phyloP scores from a whole-genome alignment of 2,113 vertebrate genomes.

The Ageneiosus marmoratus region DNA sequence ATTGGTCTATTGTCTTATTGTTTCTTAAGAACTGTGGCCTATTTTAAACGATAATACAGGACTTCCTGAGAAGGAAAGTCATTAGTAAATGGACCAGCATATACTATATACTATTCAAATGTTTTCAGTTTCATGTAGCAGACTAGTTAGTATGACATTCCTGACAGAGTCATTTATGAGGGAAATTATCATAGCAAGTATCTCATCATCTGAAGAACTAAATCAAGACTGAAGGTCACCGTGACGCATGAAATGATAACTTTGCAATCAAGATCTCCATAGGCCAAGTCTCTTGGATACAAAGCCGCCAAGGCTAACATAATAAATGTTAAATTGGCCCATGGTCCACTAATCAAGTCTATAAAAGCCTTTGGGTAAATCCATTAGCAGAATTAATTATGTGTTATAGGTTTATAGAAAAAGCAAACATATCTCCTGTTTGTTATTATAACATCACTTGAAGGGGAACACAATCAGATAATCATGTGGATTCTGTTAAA shows the following conservation, averaged over 20 bases:
- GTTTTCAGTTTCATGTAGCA: background rate
- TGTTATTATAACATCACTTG: constrained; percentile 57
- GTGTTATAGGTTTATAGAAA: constrained; percentile 61
- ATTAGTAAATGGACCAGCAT: constrained; percentile 37
- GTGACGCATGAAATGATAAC: constrained; percentile 39
- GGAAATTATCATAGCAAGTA: constrained; percentile 26
- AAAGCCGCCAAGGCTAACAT: constrained; percentile 36
- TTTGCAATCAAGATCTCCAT: constrained; percentile 35
- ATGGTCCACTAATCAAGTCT: constrained; percentile 62
- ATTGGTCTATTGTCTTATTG: constrained; percentile 70
- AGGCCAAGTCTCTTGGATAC: constrained; percentile 30
- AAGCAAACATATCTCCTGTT: constrained; percentile 43
- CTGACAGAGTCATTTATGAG: constrained; percentile 8
- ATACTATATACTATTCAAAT: constrained; percentile 16
- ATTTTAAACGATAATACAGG: constrained; percentile 63
- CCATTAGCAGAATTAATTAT: constrained; percentile 71
- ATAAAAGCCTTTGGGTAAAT: constrained; percentile 65
- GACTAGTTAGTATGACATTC: background rate
- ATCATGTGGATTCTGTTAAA: constrained; percentile 7
- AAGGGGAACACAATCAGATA: constrained; percentile 35
- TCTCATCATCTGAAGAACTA: constrained; percentile 11
- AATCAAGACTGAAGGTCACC: constrained; percentile 19
- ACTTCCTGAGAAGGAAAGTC: constrained; percentile 64
- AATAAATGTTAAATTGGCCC: constrained; percentile 16
- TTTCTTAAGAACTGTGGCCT: constrained; percentile 54